Conservation (phyloP, 2,113 vertebrate genomes). For the Hirundichthys speculiger region DNA sequence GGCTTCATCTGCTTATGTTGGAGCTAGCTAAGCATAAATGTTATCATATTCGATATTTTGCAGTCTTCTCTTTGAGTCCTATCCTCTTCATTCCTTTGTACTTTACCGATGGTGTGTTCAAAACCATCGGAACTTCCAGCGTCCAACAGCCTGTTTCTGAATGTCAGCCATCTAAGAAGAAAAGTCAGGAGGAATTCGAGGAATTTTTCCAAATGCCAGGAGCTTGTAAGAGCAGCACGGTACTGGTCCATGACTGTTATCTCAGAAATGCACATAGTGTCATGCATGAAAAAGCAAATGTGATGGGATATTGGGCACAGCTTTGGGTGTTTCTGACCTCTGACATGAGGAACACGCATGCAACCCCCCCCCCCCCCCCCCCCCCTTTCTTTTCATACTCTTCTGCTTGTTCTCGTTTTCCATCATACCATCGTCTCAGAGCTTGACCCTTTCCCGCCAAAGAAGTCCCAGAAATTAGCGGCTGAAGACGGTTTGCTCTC, state of each 20-base stretch:
- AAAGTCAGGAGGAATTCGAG: neutral
- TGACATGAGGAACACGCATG: neutral
- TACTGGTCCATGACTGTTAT: neutral
- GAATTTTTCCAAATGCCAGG: neutral
- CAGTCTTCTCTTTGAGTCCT: too few relatives aligned
- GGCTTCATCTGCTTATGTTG: neutral
- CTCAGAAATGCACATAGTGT: neutral
- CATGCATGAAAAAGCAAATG: too few relatives aligned
- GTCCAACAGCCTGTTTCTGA: neutral
- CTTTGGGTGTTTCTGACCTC: neutral
- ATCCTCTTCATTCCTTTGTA: neutral
- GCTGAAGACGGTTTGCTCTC: slow-evolving; percentile 54
- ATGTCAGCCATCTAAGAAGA: neutral
- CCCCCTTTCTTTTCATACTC: too few relatives aligned
- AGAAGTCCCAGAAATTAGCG: slow-evolving; percentile 84
- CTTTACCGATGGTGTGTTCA: neutral
- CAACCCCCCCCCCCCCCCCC: neutral
- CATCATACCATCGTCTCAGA: slow-evolving; percentile 83
- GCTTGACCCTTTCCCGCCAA: slow-evolving; percentile 79
- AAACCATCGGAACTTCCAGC: slow-evolving; percentile 2
- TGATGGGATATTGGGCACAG: neutral
- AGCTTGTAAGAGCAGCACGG: too few relatives aligned
- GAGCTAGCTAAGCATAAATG: neutral
- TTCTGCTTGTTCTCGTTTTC: neutral
- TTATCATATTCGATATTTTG: too few relatives aligned